phyloP scores from a whole-genome alignment of 1,140 invertebrate species.

The Drosophila albomicans region DNA sequence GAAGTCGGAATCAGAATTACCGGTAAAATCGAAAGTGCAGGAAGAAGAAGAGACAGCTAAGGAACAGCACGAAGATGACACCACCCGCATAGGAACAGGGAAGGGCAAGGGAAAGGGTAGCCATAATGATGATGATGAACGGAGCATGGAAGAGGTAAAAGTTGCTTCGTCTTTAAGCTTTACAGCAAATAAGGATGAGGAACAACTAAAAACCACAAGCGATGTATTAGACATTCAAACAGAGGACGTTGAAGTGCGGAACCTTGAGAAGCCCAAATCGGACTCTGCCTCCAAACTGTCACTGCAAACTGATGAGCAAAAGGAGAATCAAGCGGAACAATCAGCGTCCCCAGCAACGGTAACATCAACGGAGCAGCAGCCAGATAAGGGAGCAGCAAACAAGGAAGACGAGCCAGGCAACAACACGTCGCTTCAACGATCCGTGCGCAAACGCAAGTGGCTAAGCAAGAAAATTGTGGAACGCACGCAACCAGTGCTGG shows the following conservation, averaged over 20 bases:
- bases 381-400: slow-evolving; percentile 17
- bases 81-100: neutral
- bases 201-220: slow-evolving; percentile 78
- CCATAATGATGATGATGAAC: slow-evolving; percentile 14
- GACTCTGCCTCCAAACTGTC: slow-evolving; percentile 3
- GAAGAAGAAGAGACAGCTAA: slow-evolving; percentile 37
- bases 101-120: slow-evolving; percentile 13
- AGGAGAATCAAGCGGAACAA: slow-evolving; percentile 21
- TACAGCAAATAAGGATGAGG: slow-evolving; percentile 72
- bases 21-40: slow-evolving; percentile 6
- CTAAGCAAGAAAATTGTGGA: slow-evolving; percentile 72
- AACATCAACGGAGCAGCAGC: slow-evolving; percentile 3
- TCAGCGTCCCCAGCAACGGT: neutral
- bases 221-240: slow-evolving; percentile 82
- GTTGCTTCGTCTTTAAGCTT: slow-evolving; percentile 77
- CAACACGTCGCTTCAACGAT: slow-evolving; percentile 44
- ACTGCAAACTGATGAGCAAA: slow-evolving; percentile 50
- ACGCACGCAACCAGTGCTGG: slow-evolving; percentile 85
- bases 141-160: slow-evolving; percentile 71
- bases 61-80: slow-evolving; percentile 30
- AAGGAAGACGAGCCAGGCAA: slow-evolving; percentile 32
- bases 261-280: slow-evolving; percentile 44
- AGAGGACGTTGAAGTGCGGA: slow-evolving; percentile 70
- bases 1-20: neutral
- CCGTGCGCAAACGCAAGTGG: slow-evolving; percentile 79